These are phyloP conservation scores for Apolygus lucorum DNA, from an alignment of 1,140 invertebrate genomes.

Conservation along the genomic window DNA sequence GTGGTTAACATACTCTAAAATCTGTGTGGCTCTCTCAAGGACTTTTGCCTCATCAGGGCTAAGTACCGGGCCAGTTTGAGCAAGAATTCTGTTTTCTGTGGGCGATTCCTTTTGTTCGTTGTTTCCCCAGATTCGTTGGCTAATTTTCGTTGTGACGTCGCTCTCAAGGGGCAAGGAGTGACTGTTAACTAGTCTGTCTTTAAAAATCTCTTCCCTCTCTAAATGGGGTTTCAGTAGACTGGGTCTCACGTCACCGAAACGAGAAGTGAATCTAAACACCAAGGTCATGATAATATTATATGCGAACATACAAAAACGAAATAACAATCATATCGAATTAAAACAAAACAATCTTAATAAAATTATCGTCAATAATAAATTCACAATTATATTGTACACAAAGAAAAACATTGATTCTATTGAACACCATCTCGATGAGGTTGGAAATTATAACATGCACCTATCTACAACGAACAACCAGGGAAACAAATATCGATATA, in stretches of 20 bases:
- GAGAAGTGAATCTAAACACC: constrained; percentile 28
- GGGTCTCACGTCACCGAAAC: constrained; percentile 19
- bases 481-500: no score
- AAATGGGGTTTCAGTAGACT: constrained; percentile 7
- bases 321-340: no score
- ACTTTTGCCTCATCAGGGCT: constrained; percentile 61
- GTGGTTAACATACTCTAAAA: constrained; percentile 63
- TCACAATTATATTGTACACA: no score
- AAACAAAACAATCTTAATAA: no score
- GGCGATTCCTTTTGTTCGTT: constrained; percentile 1
- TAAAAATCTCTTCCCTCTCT: constrained; percentile 20
- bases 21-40: constrained; percentile 71
- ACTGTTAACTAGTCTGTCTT: constrained; percentile 12
- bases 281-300: no score
- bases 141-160: constrained; percentile 5
- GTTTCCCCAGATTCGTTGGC: constrained; percentile 33
- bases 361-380: no score
- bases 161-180: background rate
- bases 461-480: no score
- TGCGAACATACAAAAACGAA: no score
- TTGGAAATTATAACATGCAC: no score
- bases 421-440: no score
- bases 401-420: no score
- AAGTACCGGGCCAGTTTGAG: constrained; percentile 29
- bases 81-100: constrained; percentile 28